These are phyloP conservation scores for Syrista parreyssii DNA, from an alignment of 2,888 invertebrate species.

Conservation along the genomic window DNA sequence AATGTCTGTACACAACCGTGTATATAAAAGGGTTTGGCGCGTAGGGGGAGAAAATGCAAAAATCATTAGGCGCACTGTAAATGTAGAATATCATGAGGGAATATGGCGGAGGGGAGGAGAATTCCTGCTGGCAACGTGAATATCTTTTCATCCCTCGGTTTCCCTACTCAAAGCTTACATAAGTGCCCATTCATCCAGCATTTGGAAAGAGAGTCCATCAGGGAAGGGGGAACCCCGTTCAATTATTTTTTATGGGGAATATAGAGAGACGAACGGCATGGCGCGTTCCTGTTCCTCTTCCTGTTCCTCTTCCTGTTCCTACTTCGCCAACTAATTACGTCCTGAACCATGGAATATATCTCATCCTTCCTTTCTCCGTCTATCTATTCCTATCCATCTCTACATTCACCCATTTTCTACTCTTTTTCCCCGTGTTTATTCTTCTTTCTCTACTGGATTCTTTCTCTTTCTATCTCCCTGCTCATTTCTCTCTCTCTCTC, in stretches of 20 bases:
- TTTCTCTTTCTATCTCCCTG: background rate
- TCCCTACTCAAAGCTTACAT: conserved; percentile 36
- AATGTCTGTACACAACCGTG: too few relatives aligned
- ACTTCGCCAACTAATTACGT: conserved; percentile 21
- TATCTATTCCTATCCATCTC: too few relatives aligned
- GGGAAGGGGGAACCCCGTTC: conserved; percentile 25
- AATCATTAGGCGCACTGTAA: too few relatives aligned
- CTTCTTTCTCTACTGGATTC: conserved; percentile 11
- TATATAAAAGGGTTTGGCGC: too few relatives aligned
- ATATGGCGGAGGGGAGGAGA: background rate
- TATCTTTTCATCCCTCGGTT: conserved; percentile 37
- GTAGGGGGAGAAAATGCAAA: too few relatives aligned
- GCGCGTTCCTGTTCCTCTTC: too few relatives aligned
- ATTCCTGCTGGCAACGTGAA: conserved; percentile 28
- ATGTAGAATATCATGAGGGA: too few relatives aligned
- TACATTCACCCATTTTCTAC: background rate
- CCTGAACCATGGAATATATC: background rate
- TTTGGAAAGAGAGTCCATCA: conserved; percentile 30
- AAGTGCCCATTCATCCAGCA: conserved; percentile 45
- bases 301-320: conserved; percentile 28
- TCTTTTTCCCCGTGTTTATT: background rate
- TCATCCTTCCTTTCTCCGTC: too few relatives aligned
- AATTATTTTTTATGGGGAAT: conserved; percentile 41
- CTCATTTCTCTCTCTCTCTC: background rate
- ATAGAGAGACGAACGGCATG: conserved; percentile 18